Evolutionary conservation across 2,113 vertebrate genomes (phyloP), one percentile per base, ranked within the genome.

Genomic region (Natator depressus): DNA sequence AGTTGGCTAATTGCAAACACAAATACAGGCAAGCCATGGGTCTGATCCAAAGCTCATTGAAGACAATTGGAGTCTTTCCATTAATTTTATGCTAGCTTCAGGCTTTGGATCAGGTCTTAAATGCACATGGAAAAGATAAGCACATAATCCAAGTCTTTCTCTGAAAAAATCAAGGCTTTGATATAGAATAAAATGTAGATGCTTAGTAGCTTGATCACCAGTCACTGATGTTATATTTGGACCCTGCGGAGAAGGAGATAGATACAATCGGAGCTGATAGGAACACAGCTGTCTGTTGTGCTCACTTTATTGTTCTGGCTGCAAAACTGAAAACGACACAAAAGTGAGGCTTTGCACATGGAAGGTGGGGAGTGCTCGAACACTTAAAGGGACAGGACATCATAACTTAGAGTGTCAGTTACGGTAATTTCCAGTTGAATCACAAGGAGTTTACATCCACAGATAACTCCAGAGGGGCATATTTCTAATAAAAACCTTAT

Each of bases 401-500:
- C n/a, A 38, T 72, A 72, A 72, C 4, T n/a, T 94, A 84, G 80
- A 89, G 78, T 54, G 94, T 95, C 96, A 88, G 50, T 22, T 88
- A 29, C 8, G 80, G 78, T 94, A 79, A 87, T 81, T 95, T 89
- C 79, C 80, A 0, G 46, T 92, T 83, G 86, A 20, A 82, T 92
- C 50, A 25, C 8, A 2, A 22, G 35, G 57, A 91, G 31, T 88
- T 93, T 83, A 85, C 53, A 79, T 91, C 50, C 0, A 0, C 89
- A 94, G 95, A 92, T 79, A 93, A 88, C 87, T 93, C 87, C 35
- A 46, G 91, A 95, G 85, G 81, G 79, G 2, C 42, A n/a, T 53
- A 24, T n/a, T 93, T 96, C 81, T 90, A 95, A 95, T 86, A 86
- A 91, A 89, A 88, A 46, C 90, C 83, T 96, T 6, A 0, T 91